These are phyloP conservation scores for Creontiades dilutus DNA, from an alignment of 2,888 invertebrate species.

Conservation along the genomic window DNA sequence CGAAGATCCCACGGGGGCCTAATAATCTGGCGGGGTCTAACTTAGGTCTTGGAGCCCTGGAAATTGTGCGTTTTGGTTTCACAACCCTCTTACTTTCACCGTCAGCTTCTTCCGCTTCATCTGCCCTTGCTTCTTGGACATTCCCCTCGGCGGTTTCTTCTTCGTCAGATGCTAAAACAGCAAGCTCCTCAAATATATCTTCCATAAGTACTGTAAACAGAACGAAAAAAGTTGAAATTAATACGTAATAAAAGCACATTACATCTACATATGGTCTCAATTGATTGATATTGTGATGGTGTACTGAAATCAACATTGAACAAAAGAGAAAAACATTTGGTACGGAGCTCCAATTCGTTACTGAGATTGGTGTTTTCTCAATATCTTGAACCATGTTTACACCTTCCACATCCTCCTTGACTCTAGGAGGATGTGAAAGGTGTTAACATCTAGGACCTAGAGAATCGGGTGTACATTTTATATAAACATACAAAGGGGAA, in stretches of 20 bases:
- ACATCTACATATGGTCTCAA: too few species aligned
- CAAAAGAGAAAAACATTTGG: too few species aligned
- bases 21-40: constrained; percentile 80
- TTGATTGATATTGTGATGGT: too few species aligned
- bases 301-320: too few species aligned
- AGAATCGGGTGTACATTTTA: too few species aligned
- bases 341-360: too few species aligned
- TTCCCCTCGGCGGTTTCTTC: constrained; percentile 18
- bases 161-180: constrained; percentile 12
- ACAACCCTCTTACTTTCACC: constrained; percentile 74
- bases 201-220: constrained; percentile 61
- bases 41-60: constrained; percentile 83
- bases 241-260: background rate
- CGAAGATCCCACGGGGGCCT: constrained; percentile 83
- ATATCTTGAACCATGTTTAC: too few species aligned
- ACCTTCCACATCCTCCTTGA: too few species aligned
- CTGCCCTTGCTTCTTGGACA: constrained; percentile 35
- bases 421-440: too few species aligned
- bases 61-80: constrained; percentile 80
- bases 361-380: too few species aligned
- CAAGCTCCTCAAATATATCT: constrained; percentile 70
- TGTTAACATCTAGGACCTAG: too few species aligned
- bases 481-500: too few species aligned
- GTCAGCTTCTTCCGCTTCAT: constrained; percentile 64
- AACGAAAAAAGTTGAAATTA: background rate